These are phyloP conservation scores for Ligdia adustata DNA, from an alignment of 2,888 invertebrate genomes.

Conservation along the genomic window DNA sequence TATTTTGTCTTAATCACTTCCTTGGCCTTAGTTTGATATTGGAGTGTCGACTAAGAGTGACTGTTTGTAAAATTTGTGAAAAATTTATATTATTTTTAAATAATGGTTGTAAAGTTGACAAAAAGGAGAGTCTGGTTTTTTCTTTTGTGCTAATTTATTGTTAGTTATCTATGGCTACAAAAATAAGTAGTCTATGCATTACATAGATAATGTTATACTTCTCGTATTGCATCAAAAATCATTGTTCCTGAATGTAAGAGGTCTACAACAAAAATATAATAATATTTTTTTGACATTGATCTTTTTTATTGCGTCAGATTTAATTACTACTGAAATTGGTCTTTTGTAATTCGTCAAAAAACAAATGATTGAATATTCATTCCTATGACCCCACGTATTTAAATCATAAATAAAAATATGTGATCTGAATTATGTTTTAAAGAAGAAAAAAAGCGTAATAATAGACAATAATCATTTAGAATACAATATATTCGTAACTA, in stretches of 20 bases:
- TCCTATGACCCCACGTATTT: conserved; percentile 1
- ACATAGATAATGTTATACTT: neutral
- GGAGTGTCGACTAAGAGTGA: conserved; percentile 33
- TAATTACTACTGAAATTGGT: no score
- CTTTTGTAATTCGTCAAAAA: no score
- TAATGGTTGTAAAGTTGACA: conserved; percentile 27
- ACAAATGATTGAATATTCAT: conserved; percentile 1
- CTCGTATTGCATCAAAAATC: neutral
- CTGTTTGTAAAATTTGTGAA: conserved; percentile 19
- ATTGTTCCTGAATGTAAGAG: neutral
- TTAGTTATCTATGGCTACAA: conserved; percentile 10
- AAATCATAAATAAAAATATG: conserved; percentile 8
- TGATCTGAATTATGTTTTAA: conserved; percentile 19
- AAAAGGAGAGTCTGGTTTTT: conserved; percentile 8
- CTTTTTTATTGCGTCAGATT: no score
- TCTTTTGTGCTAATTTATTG: conserved; percentile 17
- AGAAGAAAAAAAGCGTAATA: neutral
- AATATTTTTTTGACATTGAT: no score
- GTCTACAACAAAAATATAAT: conserved; percentile 6
- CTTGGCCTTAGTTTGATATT: conserved; percentile 21
- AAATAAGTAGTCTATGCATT: no score
- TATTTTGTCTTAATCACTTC: conserved; percentile 5
- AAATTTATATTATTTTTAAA: conserved; percentile 15
- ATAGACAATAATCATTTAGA: conserved; percentile 11
- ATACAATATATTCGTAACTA: no score